phyloP scores from a whole-genome alignment of 35 echinoderm and acorn worm species.

The Heliocidaris erythrogramma region DNA sequence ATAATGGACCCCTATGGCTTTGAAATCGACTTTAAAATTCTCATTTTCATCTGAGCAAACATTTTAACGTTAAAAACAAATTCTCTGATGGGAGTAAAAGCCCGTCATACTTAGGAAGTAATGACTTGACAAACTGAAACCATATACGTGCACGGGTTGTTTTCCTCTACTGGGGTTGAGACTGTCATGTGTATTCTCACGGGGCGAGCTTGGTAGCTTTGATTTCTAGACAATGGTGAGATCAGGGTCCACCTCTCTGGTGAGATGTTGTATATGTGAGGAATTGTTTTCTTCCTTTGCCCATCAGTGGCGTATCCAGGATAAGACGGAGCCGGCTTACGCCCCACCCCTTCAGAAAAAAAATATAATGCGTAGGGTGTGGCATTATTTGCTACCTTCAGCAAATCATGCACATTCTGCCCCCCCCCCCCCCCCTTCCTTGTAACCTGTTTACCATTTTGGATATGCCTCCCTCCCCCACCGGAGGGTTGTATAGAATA shows the following conservation, averaged over 20 bases:
- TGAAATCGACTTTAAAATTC: neutral
- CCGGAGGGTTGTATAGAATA: too few relatives aligned
- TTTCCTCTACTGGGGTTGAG: neutral
- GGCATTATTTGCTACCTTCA: too few relatives aligned
- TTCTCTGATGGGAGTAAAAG: neutral
- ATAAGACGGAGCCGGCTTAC: neutral
- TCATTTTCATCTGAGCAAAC: constrained; percentile 11
- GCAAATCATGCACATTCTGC: too few relatives aligned
- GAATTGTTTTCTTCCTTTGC: neutral
- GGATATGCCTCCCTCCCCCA: too few relatives aligned
- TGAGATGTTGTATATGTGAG: neutral
- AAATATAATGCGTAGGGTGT: too few relatives aligned
- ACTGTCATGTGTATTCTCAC: neutral
- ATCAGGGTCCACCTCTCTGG: too few relatives aligned
- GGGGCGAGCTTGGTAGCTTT: neutral
- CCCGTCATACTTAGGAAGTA: neutral
- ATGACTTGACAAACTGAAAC: neutral
- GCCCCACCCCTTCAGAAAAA: neutral
- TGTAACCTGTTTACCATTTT: too few relatives aligned
- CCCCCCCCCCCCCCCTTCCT: too few relatives aligned
- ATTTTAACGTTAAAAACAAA: neutral
- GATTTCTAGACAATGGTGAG: neutral
- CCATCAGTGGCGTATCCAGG: neutral
- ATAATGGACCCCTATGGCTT: neutral
- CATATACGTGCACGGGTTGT: neutral